Evolutionary conservation across 92 coral and sea anemone genomes (phyloP).

Genomic region (Porites evermanni): DNA sequence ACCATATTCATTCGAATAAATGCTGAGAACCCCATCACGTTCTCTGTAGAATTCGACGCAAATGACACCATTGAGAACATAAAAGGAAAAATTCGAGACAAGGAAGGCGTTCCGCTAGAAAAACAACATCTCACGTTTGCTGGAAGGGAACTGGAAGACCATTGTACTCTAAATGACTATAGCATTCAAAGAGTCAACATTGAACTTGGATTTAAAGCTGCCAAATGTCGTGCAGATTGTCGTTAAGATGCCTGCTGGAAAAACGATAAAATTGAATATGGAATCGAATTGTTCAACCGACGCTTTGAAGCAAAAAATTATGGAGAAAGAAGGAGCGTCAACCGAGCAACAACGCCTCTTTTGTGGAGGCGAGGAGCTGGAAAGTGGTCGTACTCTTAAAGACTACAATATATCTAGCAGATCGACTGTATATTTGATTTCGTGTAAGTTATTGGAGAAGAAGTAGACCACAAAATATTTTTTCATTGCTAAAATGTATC

Average conservation of each 20-base stretch:
- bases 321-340: background rate
- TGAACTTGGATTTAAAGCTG: background rate
- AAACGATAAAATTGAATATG: background rate
- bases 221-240: background rate
- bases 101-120: conserved; percentile 14
- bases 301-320: background rate
- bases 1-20: background rate
- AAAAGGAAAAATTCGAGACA: background rate
- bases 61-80: background rate
- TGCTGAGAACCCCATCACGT: background rate
- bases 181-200: background rate
- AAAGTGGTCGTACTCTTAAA: background rate
- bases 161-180: background rate
- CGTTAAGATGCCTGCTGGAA: background rate
- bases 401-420: background rate
- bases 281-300: background rate
- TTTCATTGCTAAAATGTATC: too few relatives aligned
- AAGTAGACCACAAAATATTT: background rate
- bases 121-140: background rate
- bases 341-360: background rate
- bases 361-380: background rate
- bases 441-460: background rate
- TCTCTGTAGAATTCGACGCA: background rate
- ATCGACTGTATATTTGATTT: background rate
- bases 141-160: background rate